Conservation (phyloP, 1,140 invertebrate species). For the Drosophila ambigua region DNA sequence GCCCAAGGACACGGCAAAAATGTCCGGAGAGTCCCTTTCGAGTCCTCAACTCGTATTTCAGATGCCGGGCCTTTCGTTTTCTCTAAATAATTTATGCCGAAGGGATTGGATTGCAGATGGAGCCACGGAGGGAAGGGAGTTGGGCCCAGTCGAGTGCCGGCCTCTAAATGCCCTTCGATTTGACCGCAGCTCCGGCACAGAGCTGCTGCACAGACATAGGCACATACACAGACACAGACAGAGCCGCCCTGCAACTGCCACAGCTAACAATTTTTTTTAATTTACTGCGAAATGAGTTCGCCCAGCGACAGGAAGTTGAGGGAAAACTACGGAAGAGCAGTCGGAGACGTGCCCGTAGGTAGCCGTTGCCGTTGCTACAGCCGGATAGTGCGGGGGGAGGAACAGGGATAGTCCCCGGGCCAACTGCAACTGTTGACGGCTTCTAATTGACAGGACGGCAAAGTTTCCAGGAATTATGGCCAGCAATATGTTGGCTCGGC, state of each 20-base stretch:
- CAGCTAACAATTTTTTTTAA: conserved; percentile 47
- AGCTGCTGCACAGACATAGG: background rate
- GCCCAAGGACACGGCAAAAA: conserved; percentile 22
- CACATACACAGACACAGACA: no score
- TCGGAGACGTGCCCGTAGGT: no score
- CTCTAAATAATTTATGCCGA: conserved; percentile 52
- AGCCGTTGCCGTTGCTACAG: background rate
- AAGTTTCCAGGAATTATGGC: conserved; percentile 69
- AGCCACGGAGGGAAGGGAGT: background rate
- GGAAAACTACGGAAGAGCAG: background rate
- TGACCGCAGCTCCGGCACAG: conserved; percentile 9
- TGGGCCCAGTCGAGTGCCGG: background rate
- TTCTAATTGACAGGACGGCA: conserved; percentile 69
- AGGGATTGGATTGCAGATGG: conserved; percentile 8
- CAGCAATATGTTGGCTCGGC: conserved; percentile 37
- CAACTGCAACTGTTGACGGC: conserved; percentile 42
- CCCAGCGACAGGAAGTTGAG: conserved; percentile 22
- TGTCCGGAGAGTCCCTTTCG: conserved; percentile 31
- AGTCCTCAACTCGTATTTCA: conserved; percentile 17
- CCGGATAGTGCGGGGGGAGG: background rate
- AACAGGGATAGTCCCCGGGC: conserved; percentile 16
- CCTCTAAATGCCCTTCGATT: conserved; percentile 25
- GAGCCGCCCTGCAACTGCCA: conserved; percentile 20
- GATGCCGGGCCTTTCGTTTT: conserved; percentile 24
- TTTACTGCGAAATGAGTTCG: conserved; percentile 64